A percentile compares a stretch with the other conserved stretches of the same genome.
Evolutionary conservation across 2,888 invertebrate genomes (phyloP).

Genomic region (Autographa pulchrina): DNA sequence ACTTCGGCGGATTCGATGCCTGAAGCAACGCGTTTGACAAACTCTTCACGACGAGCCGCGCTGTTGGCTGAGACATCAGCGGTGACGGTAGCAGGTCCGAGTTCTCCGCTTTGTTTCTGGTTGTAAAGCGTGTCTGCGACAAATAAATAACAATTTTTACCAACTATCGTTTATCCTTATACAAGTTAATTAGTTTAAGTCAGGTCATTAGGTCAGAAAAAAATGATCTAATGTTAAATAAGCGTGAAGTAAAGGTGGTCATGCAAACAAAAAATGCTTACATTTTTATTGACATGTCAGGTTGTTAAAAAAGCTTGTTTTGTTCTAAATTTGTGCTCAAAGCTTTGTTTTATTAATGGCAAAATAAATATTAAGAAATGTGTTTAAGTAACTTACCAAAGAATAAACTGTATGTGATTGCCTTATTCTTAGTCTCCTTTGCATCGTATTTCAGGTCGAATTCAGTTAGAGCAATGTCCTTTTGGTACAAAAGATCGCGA

Average conservation of each 20-base stretch:
- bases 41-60: constrained; percentile 83
- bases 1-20: constrained; percentile 88
- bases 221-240: too few relatives aligned
- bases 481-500: constrained; percentile 67
- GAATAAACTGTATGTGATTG: constrained; percentile 74
- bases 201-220: too few relatives aligned
- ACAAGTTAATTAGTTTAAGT: too few relatives aligned
- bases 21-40: constrained; percentile 85
- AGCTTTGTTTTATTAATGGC: too few relatives aligned
- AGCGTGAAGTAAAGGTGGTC: too few relatives aligned
- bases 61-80: constrained; percentile 79
- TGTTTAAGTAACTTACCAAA: constrained; percentile 70
- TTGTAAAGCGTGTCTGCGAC: constrained; percentile 75
- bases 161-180: too few relatives aligned
- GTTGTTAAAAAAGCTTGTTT: too few relatives aligned
- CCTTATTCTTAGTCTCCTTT: constrained; percentile 80
- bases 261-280: too few relatives aligned
- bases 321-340: too few relatives aligned
- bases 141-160: neutral
- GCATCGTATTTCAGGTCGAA: constrained; percentile 80
- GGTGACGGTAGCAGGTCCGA: constrained; percentile 67
- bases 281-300: too few relatives aligned
- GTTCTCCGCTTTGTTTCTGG: constrained; percentile 69
- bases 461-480: constrained; percentile 83
- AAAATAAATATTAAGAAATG: neutral